Base-by-base conservation (phyloP, 2,888 invertebrate genomes). In the Druceiella hillmani region DNA sequence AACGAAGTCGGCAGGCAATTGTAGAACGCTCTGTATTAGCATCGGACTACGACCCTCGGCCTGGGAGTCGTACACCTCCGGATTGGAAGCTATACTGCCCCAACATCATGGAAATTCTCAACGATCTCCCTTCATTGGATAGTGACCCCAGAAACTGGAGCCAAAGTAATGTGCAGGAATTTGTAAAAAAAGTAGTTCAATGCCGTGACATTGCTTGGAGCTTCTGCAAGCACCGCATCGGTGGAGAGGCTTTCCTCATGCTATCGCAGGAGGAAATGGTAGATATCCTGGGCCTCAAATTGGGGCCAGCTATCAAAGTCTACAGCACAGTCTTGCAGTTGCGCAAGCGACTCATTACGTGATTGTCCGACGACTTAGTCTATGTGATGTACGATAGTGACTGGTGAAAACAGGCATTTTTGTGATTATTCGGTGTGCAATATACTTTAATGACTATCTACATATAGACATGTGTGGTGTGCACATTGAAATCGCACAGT, bases 251-350 rank as follows among this genome's bases (percentile, higher is more conserved):
- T 27, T 80, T 93, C 45, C 63, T 93, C 33, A 79, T 87, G 74
- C 69, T 92, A 46, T 83, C 81, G 33, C 89, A 92, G 66, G 76
- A 79, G 48, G 93, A 94, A 66, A 74, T 93, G 39, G 75, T 84
- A 17, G 75, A 79, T 28, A 66, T 81, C 43, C 71, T 92, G 50
- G 78, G 83, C 33, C 70, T 92, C 43, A 85, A 87, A 57, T 72
- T 92, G 40, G 92, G 92, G 4, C 89, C 90, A 25, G 87, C 90
- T 25, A 76, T 91, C 47, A 92, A 90, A 60, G 71, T 91, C 35
- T 85, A 79, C 55, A 83, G 84, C 58, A 78, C 78, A 51, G 79
- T 85, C 50, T 62, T 74, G 42, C 59, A 76, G 45, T 58, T 79
- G 48, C 62, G 78, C n/a, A n/a, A n/a, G n/a, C n/a, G n/a, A n/a